These are phyloP conservation scores for Centropus unirufus DNA, from an alignment of 2,113 vertebrate species.

Conservation along the genomic window DNA sequence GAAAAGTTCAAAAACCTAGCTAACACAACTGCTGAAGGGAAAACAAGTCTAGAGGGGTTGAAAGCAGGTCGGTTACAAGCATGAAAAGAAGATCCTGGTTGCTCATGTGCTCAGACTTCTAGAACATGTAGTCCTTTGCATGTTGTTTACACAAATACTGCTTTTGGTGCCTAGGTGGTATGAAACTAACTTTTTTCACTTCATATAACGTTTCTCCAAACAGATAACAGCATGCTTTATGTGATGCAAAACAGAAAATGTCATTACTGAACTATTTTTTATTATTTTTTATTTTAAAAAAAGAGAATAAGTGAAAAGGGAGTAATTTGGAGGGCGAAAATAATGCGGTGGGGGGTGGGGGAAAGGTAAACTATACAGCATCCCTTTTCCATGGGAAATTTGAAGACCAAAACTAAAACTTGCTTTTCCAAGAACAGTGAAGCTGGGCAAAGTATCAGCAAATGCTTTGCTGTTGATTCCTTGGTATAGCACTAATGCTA, in stretches of 20 bases:
- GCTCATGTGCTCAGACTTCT: background rate
- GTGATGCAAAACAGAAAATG: background rate
- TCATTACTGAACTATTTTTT: background rate
- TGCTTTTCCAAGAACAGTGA: background rate
- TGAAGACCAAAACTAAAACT: background rate
- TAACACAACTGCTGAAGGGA: background rate
- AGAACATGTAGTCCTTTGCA: background rate
- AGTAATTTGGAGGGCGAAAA: background rate
- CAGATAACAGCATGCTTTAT: background rate
- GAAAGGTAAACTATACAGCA: background rate
- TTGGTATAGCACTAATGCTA: background rate
- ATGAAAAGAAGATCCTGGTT: background rate
- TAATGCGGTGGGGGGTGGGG: fast-evolving
- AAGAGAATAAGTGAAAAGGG: background rate
- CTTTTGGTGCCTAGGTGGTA: background rate
- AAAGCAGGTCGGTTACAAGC: background rate
- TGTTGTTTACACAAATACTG: background rate
- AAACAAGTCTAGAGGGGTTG: background rate
- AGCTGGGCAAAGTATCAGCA: background rate
- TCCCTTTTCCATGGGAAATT: background rate
- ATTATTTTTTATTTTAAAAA: background rate
- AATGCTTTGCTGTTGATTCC: background rate
- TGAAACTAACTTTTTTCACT: background rate
- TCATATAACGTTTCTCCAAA: background rate
- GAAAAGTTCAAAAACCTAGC: background rate